Evolutionary conservation across 2,888 invertebrate species (phyloP).

Genomic region (Noctua janthe): DNA sequence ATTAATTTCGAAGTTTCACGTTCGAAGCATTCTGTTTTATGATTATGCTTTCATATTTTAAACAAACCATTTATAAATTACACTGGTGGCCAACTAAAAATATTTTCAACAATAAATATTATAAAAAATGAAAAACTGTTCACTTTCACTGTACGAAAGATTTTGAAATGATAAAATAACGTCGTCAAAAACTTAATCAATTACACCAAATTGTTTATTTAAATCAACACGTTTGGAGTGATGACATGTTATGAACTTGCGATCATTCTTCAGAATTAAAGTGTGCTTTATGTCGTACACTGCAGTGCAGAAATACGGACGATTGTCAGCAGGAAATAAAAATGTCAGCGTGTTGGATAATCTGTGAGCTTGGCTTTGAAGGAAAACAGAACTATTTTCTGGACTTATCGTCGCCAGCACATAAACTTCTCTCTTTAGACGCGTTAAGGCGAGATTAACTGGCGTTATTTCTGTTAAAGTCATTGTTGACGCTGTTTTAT

Average conservation of each 20-base stretch:
- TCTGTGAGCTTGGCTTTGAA: conserved; percentile 53
- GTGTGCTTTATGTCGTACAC: conserved; percentile 42
- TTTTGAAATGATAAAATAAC: conserved; percentile 19
- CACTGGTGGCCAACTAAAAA: conserved; percentile 30
- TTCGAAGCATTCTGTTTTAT: neutral
- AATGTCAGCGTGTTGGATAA: conserved; percentile 60
- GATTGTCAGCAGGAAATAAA: conserved; percentile 64
- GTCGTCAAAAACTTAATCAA: conserved; percentile 18
- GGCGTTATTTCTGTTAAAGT: conserved; percentile 69
- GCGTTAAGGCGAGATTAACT: conserved; percentile 65
- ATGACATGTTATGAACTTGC: conserved; percentile 38
- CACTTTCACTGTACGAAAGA: neutral
- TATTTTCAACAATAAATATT: conserved; percentile 30
- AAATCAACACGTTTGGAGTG: conserved; percentile 14
- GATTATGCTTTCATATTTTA: neutral
- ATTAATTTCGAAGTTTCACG: neutral
- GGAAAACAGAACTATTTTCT: conserved; percentile 65
- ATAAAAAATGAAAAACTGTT: conserved; percentile 40
- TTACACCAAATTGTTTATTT: conserved; percentile 32
- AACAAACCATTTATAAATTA: conserved; percentile 5
- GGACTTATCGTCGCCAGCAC: conserved; percentile 54
- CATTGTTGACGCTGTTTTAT: conserved; percentile 61
- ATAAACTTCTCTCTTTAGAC: conserved; percentile 67
- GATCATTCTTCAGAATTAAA: conserved; percentile 24
- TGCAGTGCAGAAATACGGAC: conserved; percentile 35